Evolutionary conservation across 2,888 invertebrate species (phyloP).

Genomic region (Ptilodon capucinus): DNA sequence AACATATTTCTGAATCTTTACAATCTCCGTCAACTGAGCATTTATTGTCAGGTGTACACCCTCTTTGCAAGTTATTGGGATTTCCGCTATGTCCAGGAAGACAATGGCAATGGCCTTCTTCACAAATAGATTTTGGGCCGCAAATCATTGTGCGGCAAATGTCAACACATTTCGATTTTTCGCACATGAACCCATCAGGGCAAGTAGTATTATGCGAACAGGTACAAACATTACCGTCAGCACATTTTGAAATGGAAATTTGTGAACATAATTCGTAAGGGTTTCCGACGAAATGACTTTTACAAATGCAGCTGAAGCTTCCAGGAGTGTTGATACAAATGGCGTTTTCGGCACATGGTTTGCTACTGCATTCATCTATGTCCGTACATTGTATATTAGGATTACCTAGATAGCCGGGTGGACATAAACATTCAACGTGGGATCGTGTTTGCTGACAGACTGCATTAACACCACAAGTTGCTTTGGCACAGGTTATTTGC

Average conservation of each 20-base stretch:
- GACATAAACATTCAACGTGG: slow-evolving; percentile 91
- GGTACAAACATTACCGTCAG: slow-evolving; percentile 86
- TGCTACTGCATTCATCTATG: slow-evolving; percentile 90
- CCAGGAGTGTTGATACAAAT: slow-evolving; percentile 95
- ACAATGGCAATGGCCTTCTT: slow-evolving; percentile 90
- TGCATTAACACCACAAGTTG: slow-evolving; percentile 90
- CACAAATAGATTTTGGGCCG: slow-evolving; percentile 91
- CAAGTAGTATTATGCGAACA: slow-evolving; percentile 88
- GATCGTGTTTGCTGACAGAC: slow-evolving; percentile 89
- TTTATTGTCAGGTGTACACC: slow-evolving; percentile 88
- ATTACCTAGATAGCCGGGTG: slow-evolving; percentile 92
- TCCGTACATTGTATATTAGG: slow-evolving; percentile 93
- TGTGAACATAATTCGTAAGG: slow-evolving; percentile 92
- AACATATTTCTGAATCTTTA: slow-evolving; percentile 92
- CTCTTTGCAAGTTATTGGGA: slow-evolving; percentile 86
- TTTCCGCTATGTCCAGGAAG: slow-evolving; percentile 90
- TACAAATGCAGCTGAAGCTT: slow-evolving; percentile 94
- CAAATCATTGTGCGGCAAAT: slow-evolving; percentile 89
- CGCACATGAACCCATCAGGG: slow-evolving; percentile 89
- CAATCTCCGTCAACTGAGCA: slow-evolving; percentile 93
- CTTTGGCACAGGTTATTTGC: slow-evolving; percentile 87
- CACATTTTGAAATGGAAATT: slow-evolving; percentile 86
- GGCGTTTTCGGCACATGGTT: slow-evolving; percentile 92
- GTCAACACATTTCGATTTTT: slow-evolving; percentile 88
- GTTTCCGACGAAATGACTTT: slow-evolving; percentile 92